Evolutionary conservation across 37 sponge, comb jelly and placozoan species (phyloP), one percentile per base, ranked within the genome.

Genomic region (Ianthella basta): DNA sequence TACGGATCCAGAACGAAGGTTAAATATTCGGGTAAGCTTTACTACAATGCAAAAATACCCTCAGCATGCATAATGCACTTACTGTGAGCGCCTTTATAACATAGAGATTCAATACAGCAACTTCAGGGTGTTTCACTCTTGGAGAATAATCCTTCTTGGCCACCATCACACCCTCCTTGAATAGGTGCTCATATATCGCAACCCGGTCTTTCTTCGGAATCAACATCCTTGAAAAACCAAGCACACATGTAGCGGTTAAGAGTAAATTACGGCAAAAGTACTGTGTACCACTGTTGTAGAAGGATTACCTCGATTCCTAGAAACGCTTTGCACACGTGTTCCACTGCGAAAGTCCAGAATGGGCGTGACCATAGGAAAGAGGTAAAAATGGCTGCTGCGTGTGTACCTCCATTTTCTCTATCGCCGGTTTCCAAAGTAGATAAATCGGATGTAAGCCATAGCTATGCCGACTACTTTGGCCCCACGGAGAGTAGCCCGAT

Each of bases 71-170:
- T 1, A 8, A 19, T 6, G 29, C 35, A 74, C 77, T 63, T 79
- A 96, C 97, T 86, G 94, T 95, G 87, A 96, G 83, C 57, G 99
- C 91, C 82, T 98, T 98, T 60, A 98, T 92, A 21, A 96, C 99
- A 80, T 96, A 94, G 4, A 98, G 93, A 88, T 98, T 98, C 25
- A 96, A 91, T 36, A 94, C 91, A 30, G 90, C 91, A 3, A 98
- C 60, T 53, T 98, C 92, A 59, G 87, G 74, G 77, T 98, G 99
- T 25, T 88, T 80, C 32, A 50, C 56, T 21, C 55, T 35, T 14
- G 95, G 93, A 21, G 85, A 72, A 82, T 91, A 96, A 60, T 98
- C 96, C 80, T 98, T 98, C 89, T 98, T 96, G 63, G 99, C 99
- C 23, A 96, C 96, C 78, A 98, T 68, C 15, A 98, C 99, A 23